Evolutionary conservation across 2,113 vertebrate species (phyloP).

Genomic region (Suricata suricatta): DNA sequence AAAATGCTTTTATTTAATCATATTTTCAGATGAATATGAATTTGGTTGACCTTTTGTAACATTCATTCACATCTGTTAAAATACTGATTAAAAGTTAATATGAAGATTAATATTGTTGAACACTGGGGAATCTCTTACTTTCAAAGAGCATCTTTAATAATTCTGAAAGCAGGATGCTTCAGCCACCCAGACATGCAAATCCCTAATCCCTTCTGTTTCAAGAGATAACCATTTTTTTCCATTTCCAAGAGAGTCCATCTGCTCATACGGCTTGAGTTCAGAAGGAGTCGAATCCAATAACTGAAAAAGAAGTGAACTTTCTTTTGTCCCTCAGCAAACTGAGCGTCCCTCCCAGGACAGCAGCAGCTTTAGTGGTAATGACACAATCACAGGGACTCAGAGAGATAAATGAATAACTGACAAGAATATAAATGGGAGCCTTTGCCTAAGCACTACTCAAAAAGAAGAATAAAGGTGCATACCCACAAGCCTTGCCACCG

Average conservation of each 20-base stretch:
- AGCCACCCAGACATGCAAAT: fast-evolving
- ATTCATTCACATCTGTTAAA: neutral
- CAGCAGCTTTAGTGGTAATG: neutral
- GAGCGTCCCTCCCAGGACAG: neutral
- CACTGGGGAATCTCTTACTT: neutral
- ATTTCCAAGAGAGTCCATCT: neutral
- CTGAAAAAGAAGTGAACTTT: neutral
- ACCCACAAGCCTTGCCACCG: no score
- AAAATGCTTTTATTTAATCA: neutral
- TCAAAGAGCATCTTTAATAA: neutral
- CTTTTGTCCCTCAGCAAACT: neutral
- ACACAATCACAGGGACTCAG: neutral
- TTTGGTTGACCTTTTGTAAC: neutral
- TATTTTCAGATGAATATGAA: conserved; percentile 7
- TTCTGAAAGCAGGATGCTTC: neutral
- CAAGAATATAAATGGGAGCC: neutral
- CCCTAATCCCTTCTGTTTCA: conserved; percentile 15
- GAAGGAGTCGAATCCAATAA: neutral
- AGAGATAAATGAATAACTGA: neutral
- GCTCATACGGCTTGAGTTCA: neutral
- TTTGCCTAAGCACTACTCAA: neutral
- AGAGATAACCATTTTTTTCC: conserved; percentile 10
- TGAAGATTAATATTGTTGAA: neutral
- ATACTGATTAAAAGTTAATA: neutral
- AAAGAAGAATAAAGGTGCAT: neutral